These are phyloP conservation scores for Gymnocephalus cernua DNA, from an alignment of 2,113 vertebrate species.

Conservation along the genomic window DNA sequence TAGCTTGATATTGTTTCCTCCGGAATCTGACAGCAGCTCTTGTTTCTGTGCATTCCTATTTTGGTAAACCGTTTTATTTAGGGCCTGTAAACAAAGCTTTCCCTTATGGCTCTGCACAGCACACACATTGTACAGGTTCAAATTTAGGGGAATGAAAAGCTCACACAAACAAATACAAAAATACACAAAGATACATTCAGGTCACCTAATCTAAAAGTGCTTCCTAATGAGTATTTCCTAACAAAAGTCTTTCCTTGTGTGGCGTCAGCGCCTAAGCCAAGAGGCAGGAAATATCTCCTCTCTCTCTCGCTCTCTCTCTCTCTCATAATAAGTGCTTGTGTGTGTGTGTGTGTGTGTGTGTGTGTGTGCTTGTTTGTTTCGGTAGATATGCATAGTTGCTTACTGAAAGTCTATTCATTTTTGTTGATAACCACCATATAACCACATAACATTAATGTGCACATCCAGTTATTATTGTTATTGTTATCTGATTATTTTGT, in stretches of 20 bases:
- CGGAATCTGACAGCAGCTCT: constrained; percentile 8
- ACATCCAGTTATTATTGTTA: no score
- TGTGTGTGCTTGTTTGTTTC: not conserved
- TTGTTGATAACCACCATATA: not conserved
- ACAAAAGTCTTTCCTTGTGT: constrained; percentile 57
- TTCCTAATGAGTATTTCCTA: constrained; percentile 58
- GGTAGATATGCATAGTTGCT: constrained; percentile 9
- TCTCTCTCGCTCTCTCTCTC: not conserved
- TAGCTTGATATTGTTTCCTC: not conserved
- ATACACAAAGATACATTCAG: constrained; percentile 49
- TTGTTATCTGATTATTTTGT: no score
- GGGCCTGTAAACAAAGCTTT: constrained; percentile 58
- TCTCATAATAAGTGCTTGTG: no score
- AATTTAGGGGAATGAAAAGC: constrained; percentile 44
- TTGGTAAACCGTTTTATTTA: constrained; percentile 43
- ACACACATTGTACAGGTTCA: constrained; percentile 32
- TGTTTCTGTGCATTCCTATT: constrained; percentile 38
- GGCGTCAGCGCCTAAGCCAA: constrained; percentile 46
- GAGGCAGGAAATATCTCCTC: constrained; percentile 39
- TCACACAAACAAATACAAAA: not conserved
- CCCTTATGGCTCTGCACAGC: constrained; percentile 33
- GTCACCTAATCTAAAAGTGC: constrained; percentile 68
- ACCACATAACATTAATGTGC: not conserved
- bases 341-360: constrained; percentile 8
- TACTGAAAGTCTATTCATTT: not conserved